Percentiles rank a stretch among this genome's conserved stretches.
Conservation (phyloP, 2,888 invertebrate genomes). For the Subacronicta megacephala region DNA sequence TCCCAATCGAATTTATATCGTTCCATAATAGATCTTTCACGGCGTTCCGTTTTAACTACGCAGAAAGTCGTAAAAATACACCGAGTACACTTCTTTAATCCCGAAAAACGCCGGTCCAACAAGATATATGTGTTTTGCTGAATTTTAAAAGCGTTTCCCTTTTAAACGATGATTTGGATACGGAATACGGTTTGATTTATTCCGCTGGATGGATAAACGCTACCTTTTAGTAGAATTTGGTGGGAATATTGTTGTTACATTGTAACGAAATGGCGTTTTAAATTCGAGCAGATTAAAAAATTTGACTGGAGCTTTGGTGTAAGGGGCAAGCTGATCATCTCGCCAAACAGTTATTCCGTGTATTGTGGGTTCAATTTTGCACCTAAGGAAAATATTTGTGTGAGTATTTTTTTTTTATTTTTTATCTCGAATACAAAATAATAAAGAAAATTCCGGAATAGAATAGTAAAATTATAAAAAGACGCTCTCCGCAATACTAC, state of each 20-base stretch:
- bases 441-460: too few relatives aligned
- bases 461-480: too few relatives aligned
- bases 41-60: conserved; percentile 52
- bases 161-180: conserved; percentile 39
- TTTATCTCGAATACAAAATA: too few relatives aligned
- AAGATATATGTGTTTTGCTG: conserved; percentile 50
- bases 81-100: conserved; percentile 49
- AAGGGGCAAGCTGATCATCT: too few relatives aligned
- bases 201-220: conserved; percentile 4
- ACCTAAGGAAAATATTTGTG: too few relatives aligned
- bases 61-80: conserved; percentile 49
- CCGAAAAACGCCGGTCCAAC: conserved; percentile 36
- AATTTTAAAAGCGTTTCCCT: conserved; percentile 42
- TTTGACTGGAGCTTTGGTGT: too few relatives aligned
- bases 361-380: too few relatives aligned
- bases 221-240: neutral
- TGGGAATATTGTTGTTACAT: neutral
- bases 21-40: conserved; percentile 57
- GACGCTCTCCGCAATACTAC: too few relatives aligned
- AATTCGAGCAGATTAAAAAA: too few relatives aligned
- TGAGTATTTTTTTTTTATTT: too few relatives aligned
- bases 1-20: conserved; percentile 59
- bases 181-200: conserved; percentile 40
- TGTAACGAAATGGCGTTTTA: neutral
- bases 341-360: too few relatives aligned